Percentiles rank a stretch among this genome's conserved stretches.
Evolutionary conservation across 2,113 vertebrate species (phyloP).

Genomic region (Onychostruthus taczanowskii): DNA sequence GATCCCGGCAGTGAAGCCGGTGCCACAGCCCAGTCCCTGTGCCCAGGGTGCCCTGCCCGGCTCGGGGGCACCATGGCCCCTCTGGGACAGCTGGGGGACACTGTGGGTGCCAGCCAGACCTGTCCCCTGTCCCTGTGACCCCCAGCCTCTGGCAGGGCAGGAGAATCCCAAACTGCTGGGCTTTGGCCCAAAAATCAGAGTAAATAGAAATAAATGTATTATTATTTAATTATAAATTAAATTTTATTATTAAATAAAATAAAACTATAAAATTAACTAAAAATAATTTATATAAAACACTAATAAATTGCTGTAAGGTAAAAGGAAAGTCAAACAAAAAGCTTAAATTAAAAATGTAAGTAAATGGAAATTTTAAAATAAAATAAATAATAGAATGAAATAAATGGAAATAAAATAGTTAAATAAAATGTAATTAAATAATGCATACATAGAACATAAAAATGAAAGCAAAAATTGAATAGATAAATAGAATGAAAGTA

Average conservation of each 20-base stretch:
- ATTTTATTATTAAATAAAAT: not conserved
- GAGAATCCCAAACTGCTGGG: rapidly evolving
- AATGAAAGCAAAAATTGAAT: not conserved
- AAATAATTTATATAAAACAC: not conserved
- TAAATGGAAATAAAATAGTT: not conserved
- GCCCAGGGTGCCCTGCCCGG: rapidly evolving
- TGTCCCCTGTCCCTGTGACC: too few species aligned
- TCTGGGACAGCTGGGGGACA: not conserved
- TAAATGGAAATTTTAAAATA: not conserved
- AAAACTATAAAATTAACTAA: not conserved
- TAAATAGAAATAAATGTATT: not conserved
- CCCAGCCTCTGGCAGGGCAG: rapidly evolving
- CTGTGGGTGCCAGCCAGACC: not conserved
- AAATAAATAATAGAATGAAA: not conserved
- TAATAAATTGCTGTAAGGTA: too few species aligned
- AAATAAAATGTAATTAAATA: not conserved
- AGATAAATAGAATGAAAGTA: not conserved
- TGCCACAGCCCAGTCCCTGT: rapidly evolving
- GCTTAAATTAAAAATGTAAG: not conserved
- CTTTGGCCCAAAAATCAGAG: too few species aligned
- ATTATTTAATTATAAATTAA: too few species aligned
- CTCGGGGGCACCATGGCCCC: rapidly evolving
- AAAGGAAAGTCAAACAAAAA: not conserved
- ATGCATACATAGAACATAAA: not conserved
- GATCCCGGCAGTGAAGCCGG: rapidly evolving